Percentiles rank a stretch among this genome's conserved stretches.
Conservation (phyloP, 2,888 invertebrate genomes). For the Cartodere bifasciata region DNA sequence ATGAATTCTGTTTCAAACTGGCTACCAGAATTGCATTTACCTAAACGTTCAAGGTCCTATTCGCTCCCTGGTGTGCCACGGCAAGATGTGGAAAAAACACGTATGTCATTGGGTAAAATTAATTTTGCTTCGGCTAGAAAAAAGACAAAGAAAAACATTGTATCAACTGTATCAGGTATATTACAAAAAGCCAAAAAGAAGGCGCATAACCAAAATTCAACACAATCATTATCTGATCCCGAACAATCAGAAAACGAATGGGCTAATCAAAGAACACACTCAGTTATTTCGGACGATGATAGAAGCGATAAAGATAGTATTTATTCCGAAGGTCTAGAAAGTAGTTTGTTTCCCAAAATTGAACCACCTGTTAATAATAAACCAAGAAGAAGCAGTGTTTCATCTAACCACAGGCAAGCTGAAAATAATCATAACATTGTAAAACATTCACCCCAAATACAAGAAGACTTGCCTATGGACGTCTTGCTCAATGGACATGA, state of each 20-base stretch:
- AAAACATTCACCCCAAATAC: too few relatives aligned
- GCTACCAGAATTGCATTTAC: constrained; percentile 68
- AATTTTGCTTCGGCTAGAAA: constrained; percentile 34
- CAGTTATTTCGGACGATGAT: constrained; percentile 64
- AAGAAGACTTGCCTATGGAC: too few relatives aligned
- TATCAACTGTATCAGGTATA: constrained; percentile 73
- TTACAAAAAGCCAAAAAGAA: constrained; percentile 72
- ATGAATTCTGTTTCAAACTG: constrained; percentile 71
- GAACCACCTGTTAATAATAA: constrained; percentile 26
- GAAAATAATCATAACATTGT: constrained; percentile 16
- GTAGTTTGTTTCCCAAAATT: too few relatives aligned
- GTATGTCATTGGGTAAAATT: constrained; percentile 24
- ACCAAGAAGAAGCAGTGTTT: constrained; percentile 34
- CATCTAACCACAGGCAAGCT: constrained; percentile 15
- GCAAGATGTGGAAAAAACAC: constrained; percentile 41
- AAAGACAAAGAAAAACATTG: constrained; percentile 69
- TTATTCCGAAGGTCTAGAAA: constrained; percentile 57
- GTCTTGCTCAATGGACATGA: too few relatives aligned
- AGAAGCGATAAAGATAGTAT: constrained; percentile 41
- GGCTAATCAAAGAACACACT: constrained; percentile 47
- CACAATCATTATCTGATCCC: constrained; percentile 60
- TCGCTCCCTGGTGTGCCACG: constrained; percentile 63
- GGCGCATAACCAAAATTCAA: constrained; percentile 42
- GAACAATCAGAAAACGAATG: constrained; percentile 66
- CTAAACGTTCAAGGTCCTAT: constrained; percentile 67